Evolutionary conservation across 2,888 invertebrate species (phyloP).

Genomic region (Eupelmus urozonus): DNA sequence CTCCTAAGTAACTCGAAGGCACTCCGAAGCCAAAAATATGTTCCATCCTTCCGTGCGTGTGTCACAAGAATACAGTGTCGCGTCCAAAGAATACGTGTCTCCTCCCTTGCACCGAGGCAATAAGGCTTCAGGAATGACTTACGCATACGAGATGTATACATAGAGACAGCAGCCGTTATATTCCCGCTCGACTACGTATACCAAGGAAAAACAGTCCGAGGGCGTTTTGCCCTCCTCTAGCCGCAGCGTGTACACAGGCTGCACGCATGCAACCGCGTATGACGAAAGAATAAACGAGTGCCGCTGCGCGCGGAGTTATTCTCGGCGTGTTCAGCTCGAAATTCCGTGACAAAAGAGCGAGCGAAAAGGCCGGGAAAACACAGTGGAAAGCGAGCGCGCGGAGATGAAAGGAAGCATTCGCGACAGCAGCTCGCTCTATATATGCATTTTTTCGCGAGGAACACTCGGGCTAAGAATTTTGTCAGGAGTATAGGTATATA

Average conservation of each 20-base stretch:
- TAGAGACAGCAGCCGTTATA: not conserved
- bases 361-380: not conserved
- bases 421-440: too few species aligned
- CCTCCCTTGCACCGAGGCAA: not conserved
- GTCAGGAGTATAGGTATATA: not conserved
- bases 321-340: conserved; percentile 13
- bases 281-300: conserved; percentile 20
- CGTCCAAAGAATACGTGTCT: conserved; percentile 19
- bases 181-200: not conserved
- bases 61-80: too few species aligned
- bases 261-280: conserved; percentile 11
- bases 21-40: conserved; percentile 20
- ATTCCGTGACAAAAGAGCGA: conserved; percentile 3
- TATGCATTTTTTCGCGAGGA: too few species aligned
- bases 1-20: not conserved
- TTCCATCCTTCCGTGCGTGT: conserved; percentile 6
- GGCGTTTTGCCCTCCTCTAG: not conserved
- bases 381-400: too few species aligned
- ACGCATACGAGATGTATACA: not conserved
- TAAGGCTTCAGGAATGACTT: conserved; percentile 31
- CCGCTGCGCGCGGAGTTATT: conserved; percentile 23
- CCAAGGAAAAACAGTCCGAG: not conserved
- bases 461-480: not conserved
- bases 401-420: too few species aligned
- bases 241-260: not conserved